Conservation (phyloP, 2,888 invertebrate genomes). For the Rhogogaster chlorosoma region DNA sequence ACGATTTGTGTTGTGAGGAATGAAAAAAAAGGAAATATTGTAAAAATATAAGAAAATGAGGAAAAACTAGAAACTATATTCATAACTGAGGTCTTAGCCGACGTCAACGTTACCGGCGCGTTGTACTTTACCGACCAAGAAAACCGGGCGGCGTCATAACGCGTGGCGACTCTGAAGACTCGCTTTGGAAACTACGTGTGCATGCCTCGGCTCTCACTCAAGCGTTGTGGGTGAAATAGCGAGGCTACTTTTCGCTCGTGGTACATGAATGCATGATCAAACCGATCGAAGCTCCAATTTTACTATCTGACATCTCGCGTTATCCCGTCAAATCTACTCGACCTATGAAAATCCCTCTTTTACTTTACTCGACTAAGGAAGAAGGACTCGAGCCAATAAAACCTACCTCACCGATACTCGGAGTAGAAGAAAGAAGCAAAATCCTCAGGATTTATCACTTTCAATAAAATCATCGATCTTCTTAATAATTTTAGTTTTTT, state of each 20-base stretch:
- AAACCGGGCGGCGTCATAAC: neutral
- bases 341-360: neutral
- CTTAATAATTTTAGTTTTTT: neutral
- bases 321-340: constrained; percentile 6
- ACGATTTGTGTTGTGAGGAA: neutral
- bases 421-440: neutral
- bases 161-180: constrained; percentile 45
- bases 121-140: constrained; percentile 12
- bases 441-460: neutral
- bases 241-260: constrained; percentile 45
- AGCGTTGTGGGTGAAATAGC: constrained; percentile 47
- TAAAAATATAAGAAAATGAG: neutral
- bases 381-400: neutral
- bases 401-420: neutral
- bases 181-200: constrained; percentile 31
- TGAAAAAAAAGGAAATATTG: neutral
- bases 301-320: constrained; percentile 22
- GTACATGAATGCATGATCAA: constrained; percentile 28
- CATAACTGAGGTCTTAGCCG: neutral
- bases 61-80: neutral
- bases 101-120: constrained; percentile 42
- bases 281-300: constrained; percentile 19
- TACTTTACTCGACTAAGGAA: neutral
- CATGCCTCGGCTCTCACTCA: constrained; percentile 16
- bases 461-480: neutral